Evolutionary conservation across 2,113 vertebrate genomes (phyloP).

Genomic region (Rhadina sibilatrix): DNA sequence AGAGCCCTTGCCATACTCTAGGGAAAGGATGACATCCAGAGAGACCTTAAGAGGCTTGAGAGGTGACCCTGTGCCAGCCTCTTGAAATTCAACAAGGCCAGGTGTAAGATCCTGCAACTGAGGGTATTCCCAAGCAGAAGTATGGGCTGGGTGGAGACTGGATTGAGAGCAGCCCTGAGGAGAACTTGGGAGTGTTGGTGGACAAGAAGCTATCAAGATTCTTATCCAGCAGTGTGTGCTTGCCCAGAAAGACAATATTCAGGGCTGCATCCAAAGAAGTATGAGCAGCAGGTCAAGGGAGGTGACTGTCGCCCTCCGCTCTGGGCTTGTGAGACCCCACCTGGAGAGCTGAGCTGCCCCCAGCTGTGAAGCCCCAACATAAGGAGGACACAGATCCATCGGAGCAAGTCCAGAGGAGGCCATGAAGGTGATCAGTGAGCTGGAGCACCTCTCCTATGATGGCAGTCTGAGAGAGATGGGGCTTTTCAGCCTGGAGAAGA

Average conservation of each 20-base stretch:
- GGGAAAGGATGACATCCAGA: background rate
- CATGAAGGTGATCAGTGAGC: background rate
- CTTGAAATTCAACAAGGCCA: background rate
- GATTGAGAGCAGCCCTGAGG: background rate
- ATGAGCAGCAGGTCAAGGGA: accelerated
- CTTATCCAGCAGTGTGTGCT: background rate
- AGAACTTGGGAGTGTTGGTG: background rate
- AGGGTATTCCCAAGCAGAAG: background rate
- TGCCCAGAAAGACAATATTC: background rate
- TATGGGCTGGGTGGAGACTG: background rate
- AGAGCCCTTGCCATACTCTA: background rate
- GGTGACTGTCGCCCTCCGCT: background rate
- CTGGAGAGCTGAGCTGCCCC: background rate
- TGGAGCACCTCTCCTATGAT: background rate
- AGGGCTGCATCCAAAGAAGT: background rate
- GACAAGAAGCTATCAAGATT: background rate
- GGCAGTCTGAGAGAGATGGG: background rate
- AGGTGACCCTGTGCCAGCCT: background rate
- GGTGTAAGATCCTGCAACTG: background rate
- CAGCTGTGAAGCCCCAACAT: background rate
- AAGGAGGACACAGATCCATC: too few relatives aligned
- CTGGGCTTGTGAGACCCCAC: background rate
- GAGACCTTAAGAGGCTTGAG: background rate
- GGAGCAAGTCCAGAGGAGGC: background rate
- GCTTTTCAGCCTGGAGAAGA: background rate